Evolutionary conservation across 2,797 vertebrate species (phyloP), one percentile per base, ranked within the genome.

Genomic region (Neosalanx taihuensis): DNA sequence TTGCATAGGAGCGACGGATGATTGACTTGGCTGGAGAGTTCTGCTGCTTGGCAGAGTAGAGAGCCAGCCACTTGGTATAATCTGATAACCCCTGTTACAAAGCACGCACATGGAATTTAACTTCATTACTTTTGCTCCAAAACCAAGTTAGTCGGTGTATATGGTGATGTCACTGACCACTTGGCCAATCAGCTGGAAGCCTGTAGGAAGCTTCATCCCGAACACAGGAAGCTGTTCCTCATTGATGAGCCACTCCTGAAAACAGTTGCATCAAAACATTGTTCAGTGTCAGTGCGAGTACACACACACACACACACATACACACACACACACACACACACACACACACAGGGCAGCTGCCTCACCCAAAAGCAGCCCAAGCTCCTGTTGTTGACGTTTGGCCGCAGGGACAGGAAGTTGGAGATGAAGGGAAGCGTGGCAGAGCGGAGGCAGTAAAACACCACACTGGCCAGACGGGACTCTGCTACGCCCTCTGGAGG

Each of bases 131-230:
- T 46, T 46, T 46, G 18, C 18, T 23, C 51, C 18, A 67, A 53
- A 17, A 31, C 46, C 20, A 12, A 13, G 51, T 30, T 31, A 35
- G 46, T 33, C 30, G 30, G 26, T 59, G 46, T n/a, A 1, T 26
- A 2, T 26, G 26, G 31, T 20, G 15, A 53, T 20, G 56, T 64
- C 37, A 92, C 93, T 62, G 70, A 94, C 94, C 92, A 95, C 94
- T 92, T 95, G 94, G 84, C 94, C 94, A 64, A 95, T 95, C 23
- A 94, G 92, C 79, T 95, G 94, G 74, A 95, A 95, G 17, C 94
- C 93, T 3, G 92, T 93, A 0, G 94, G 93, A 60, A 94, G 87
- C 85, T 95, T 95, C 93, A 95, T 94, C n/a, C 94, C 94, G 75
- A 90, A 93, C 59, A 94, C 94, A 5, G 92, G 86, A 0, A 88